phyloP scores from a whole-genome alignment of 2,888 invertebrate species.

The Pterostichus madidus region DNA sequence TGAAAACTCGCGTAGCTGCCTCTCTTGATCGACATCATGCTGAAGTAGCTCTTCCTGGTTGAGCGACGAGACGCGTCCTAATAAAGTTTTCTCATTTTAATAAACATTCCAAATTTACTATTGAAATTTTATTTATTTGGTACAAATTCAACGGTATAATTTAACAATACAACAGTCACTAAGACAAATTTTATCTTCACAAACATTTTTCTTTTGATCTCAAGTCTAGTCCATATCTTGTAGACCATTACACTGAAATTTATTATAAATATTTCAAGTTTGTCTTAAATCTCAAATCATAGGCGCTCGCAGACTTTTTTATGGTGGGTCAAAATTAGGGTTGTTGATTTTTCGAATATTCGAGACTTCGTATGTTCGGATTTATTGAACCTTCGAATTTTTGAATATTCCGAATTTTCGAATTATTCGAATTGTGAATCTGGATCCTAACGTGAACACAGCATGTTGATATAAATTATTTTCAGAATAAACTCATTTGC shows the following conservation, averaged over 20 bases:
- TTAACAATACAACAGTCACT: slow-evolving; percentile 46
- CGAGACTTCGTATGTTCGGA: too few species aligned
- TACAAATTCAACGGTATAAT: slow-evolving; percentile 55
- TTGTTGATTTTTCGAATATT: too few species aligned
- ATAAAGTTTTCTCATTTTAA: slow-evolving; percentile 22
- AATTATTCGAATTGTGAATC: too few species aligned
- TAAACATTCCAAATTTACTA: neutral
- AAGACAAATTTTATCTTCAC: slow-evolving; percentile 31
- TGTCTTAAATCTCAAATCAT: neutral
- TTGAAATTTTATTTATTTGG: neutral
- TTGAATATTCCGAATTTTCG: too few species aligned
- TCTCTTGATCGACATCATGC: slow-evolving; percentile 69
- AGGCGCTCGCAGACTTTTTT: too few species aligned
- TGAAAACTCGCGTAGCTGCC: slow-evolving; percentile 69
- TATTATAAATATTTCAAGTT: slow-evolving; percentile 23
- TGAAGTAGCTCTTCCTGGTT: slow-evolving; percentile 67
- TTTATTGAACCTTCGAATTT: too few species aligned
- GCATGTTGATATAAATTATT: too few species aligned
- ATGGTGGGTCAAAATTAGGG: too few species aligned
- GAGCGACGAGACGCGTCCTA: slow-evolving; percentile 8
- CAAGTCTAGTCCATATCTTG: slow-evolving; percentile 55
- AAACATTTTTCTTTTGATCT: neutral
- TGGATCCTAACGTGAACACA: too few species aligned
- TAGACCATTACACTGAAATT: slow-evolving; percentile 63
- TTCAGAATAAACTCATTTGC: too few species aligned